These are phyloP conservation scores for Synodontis membranacea DNA, from an alignment of 2,113 vertebrate species.

Conservation along the genomic window DNA sequence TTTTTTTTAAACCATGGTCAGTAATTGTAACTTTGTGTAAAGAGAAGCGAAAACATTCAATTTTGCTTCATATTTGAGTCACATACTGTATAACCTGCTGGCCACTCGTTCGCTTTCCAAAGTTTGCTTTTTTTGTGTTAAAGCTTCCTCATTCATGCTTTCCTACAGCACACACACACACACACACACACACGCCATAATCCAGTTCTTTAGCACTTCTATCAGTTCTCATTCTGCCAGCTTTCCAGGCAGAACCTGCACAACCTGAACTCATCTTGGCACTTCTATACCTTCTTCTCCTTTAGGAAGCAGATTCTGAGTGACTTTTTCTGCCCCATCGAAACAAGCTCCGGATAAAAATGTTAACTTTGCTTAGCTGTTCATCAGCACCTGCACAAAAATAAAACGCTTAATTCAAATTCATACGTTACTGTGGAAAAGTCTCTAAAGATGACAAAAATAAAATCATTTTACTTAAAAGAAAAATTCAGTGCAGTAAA, in stretches of 20 bases:
- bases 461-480: too few species aligned
- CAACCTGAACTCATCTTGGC: slow-evolving; percentile 26
- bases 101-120: background rate
- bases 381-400: slow-evolving; percentile 57
- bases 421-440: too few species aligned
- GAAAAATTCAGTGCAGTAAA: too few species aligned
- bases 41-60: background rate
- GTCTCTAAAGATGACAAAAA: too few species aligned
- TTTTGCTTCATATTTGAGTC: background rate
- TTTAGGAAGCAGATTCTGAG: slow-evolving; percentile 54
- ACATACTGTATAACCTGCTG: background rate
- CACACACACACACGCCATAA: background rate
- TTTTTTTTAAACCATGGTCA: background rate
- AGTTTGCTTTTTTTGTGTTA: background rate
- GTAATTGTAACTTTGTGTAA: slow-evolving; percentile 31
- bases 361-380: slow-evolving; percentile 53
- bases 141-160: background rate
- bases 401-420: background rate
- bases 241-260: background rate
- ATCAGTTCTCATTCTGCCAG: background rate
- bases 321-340: slow-evolving; percentile 52
- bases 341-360: slow-evolving; percentile 59
- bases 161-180: background rate
- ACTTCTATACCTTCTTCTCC: slow-evolving; percentile 37
- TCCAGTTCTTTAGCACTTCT: background rate